These are phyloP conservation scores for Thalpophila matura DNA, from an alignment of 2,888 invertebrate genomes.

Conservation along the genomic window DNA sequence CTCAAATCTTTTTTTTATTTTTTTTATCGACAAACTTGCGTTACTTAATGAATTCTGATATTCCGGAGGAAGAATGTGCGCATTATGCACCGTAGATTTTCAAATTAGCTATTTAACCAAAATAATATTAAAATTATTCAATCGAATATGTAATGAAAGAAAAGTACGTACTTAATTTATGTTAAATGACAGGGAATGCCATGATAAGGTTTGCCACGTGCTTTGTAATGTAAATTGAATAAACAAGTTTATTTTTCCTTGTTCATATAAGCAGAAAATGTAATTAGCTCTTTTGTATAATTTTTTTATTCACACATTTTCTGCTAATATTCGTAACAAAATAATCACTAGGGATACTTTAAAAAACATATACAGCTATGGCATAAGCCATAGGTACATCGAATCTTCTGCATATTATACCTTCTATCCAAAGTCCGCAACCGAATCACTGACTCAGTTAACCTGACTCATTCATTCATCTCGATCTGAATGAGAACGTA, in stretches of 20 bases:
- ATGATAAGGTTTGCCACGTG: slow-evolving; percentile 1
- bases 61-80: too few species aligned
- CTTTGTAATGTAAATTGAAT: neutral
- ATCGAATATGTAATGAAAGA: neutral
- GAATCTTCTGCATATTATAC: too few species aligned
- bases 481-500: slow-evolving; percentile 66
- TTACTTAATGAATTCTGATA: too few species aligned
- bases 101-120: too few species aligned
- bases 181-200: slow-evolving; percentile 4
- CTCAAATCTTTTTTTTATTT: too few species aligned
- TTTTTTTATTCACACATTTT: neutral
- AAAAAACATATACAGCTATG: too few species aligned
- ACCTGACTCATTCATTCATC: slow-evolving; percentile 71
- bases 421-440: slow-evolving; percentile 28
- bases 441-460: slow-evolving; percentile 19
- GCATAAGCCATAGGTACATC: too few species aligned
- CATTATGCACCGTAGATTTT: too few species aligned
- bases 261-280: neutral
- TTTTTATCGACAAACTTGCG: too few species aligned
- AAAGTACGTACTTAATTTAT: neutral
- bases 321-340: neutral
- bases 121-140: slow-evolving; percentile 14
- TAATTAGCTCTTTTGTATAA: neutral
- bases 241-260: slow-evolving; percentile 14
- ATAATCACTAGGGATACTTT: too few species aligned